Percentiles rank a stretch among this genome's conserved stretches.
These are phyloP conservation scores for Clavelina lepadiformis DNA, from an alignment of 23 tunicate species.

Conservation along the genomic window DNA sequence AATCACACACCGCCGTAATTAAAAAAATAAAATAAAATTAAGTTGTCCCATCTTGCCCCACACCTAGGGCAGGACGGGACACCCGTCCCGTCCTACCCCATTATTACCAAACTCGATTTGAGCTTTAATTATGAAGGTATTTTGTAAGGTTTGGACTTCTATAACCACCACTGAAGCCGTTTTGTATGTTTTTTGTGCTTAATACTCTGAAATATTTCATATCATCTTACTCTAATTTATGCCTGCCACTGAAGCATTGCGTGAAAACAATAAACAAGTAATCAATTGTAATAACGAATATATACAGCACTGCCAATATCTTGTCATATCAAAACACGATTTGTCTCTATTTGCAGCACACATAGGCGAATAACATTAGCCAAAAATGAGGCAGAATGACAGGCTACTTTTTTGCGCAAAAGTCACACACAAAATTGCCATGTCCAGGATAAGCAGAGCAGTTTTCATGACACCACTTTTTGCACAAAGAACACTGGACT, in stretches of 20 bases:
- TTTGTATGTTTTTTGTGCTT: background rate
- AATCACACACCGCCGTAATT: too few species aligned
- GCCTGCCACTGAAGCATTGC: background rate
- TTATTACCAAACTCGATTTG: background rate
- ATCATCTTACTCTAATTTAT: background rate
- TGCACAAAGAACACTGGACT: slow-evolving; percentile 7
- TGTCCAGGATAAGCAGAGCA: slow-evolving; percentile 3
- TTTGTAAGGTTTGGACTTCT: background rate
- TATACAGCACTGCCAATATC: background rate
- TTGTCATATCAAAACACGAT: background rate
- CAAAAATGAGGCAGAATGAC: background rate
- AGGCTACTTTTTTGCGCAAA: slow-evolving; percentile 3
- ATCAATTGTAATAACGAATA: background rate
- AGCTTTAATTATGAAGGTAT: background rate
- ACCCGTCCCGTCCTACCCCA: slow-evolving; percentile 4
- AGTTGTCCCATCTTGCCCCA: slow-evolving; percentile 12
- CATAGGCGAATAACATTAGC: too few species aligned
- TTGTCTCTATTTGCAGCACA: background rate
- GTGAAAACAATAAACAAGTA: background rate
- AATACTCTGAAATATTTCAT: background rate
- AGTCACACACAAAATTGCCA: slow-evolving; percentile 12
- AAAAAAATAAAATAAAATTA: too few species aligned
- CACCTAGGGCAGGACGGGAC: slow-evolving; percentile 11
- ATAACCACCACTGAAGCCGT: background rate
- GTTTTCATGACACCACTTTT: slow-evolving; percentile 26